Conservation (phyloP, 1,140 invertebrate genomes). For the Drosophila dunni region DNA sequence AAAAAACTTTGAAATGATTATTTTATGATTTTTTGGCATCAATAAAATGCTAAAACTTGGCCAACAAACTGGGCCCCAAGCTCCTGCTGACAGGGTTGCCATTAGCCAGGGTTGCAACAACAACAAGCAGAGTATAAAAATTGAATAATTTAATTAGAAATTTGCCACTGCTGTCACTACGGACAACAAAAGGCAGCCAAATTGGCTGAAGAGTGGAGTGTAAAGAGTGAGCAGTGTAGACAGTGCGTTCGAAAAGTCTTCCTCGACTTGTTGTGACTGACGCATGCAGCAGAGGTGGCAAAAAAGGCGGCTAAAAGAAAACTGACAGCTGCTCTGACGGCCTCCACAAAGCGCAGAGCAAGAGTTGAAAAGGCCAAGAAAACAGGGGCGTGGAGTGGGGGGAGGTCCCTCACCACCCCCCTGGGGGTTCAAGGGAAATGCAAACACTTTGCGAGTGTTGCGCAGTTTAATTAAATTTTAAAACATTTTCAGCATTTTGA, state of each 20-base stretch:
- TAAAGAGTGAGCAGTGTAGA: slow-evolving; percentile 5
- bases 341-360: slow-evolving; percentile 7
- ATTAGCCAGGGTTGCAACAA: slow-evolving; percentile 10
- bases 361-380: neutral
- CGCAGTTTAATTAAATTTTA: slow-evolving; percentile 77
- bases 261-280: slow-evolving; percentile 57
- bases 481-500: slow-evolving; percentile 52
- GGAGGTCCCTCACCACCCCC: slow-evolving; percentile 16
- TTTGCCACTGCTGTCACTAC: slow-evolving; percentile 78
- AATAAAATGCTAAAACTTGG: slow-evolving; percentile 70
- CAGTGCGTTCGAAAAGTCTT: slow-evolving; percentile 59
- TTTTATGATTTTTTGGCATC: slow-evolving; percentile 29
- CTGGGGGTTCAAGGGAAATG: neutral
- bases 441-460: slow-evolving; percentile 66
- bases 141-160: slow-evolving; percentile 83
- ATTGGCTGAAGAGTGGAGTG: slow-evolving; percentile 60
- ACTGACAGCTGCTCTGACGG: slow-evolving; percentile 64
- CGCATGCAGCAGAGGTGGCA: slow-evolving; percentile 62
- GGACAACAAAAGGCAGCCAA: slow-evolving; percentile 78
- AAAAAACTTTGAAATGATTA: slow-evolving; percentile 16
- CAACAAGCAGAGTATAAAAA: slow-evolving; percentile 33
- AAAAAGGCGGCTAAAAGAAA: slow-evolving; percentile 27
- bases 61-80: slow-evolving; percentile 34
- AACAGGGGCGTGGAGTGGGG: neutral
- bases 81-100: slow-evolving; percentile 25